Base-by-base conservation (phyloP, 2,113 vertebrate species). In the Sinocyclocheilus anshuiensis region DNA sequence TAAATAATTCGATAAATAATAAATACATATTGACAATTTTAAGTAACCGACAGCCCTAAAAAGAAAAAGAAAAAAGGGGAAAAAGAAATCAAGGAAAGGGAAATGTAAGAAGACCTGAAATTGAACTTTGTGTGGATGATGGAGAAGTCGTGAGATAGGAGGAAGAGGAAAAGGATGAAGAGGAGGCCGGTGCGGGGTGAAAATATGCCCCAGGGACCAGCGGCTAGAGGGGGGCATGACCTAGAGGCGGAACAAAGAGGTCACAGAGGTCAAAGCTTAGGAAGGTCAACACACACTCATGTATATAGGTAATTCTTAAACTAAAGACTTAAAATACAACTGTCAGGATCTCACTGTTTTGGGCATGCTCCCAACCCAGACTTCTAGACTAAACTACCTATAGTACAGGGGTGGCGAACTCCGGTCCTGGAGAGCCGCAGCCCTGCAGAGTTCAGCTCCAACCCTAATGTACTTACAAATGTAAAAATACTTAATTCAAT, bases 151-250 rank as follows among this genome's bases (percentile, higher is more conserved):
- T 90, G 91, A 89, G 81, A 63, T 39, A 92, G 91, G 93, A 92
- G 59, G 79, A 88, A 93, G 94, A 95, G 91, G 93, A 93, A 93
- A 92, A 94, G 94, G 94, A 93, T 95, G 93, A 86, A 94, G 93
- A 94, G 95, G 94, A 94, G 94, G 94, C 90, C 94, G 92, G 93
- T 94, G 94, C 86, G 95, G 95, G 93, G 95, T 95, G 92, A 95
- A 94, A 93, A 93, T 95, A 90, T 95, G 95, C 84, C 94, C 95
- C 94, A 94, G 92, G 91, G 94, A 95, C 94, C 95, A 95, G 91
- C 92, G 91, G 93, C 91, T 94, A 92, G 92, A 91, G 87, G 93
- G 94, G 90, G 91, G 71, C 90, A 94, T 93, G 92, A 95, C 95
- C 95, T 95, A 91, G 82, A 92, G 92, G 89, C 87, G 94, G 90